Conservation (phyloP, 2,113 vertebrate genomes). For the Saguinus midas region DNA sequence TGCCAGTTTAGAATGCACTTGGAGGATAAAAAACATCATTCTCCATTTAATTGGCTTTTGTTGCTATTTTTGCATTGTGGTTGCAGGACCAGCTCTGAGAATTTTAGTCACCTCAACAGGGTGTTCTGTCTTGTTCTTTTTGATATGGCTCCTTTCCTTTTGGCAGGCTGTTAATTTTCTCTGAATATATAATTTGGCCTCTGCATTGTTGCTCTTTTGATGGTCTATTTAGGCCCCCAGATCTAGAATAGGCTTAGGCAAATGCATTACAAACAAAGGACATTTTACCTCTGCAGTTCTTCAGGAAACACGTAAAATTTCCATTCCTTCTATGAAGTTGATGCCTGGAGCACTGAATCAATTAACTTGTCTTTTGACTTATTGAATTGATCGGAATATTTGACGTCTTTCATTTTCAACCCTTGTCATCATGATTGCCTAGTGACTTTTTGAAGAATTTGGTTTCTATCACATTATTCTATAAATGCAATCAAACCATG, state of each 20-base stretch:
- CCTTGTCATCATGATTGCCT: neutral
- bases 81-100: neutral
- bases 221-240: neutral
- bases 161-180: neutral
- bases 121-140: neutral
- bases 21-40: constrained; percentile 1
- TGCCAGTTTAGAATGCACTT: neutral
- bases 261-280: neutral
- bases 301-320: neutral
- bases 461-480: constrained; percentile 30
- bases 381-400: neutral
- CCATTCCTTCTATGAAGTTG: neutral
- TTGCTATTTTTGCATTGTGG: neutral
- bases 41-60: neutral
- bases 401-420: neutral
- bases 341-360: neutral
- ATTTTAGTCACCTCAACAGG: neutral
- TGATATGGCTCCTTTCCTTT: neutral
- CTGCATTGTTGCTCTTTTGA: neutral
- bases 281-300: neutral
- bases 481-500: constrained; percentile 23
- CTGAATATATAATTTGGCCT: neutral
- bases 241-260: neutral
- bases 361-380: neutral
- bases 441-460: constrained; percentile 6